phyloP scores from a whole-genome alignment of 2,797 vertebrate species.

The Amazona ochrocephala region DNA sequence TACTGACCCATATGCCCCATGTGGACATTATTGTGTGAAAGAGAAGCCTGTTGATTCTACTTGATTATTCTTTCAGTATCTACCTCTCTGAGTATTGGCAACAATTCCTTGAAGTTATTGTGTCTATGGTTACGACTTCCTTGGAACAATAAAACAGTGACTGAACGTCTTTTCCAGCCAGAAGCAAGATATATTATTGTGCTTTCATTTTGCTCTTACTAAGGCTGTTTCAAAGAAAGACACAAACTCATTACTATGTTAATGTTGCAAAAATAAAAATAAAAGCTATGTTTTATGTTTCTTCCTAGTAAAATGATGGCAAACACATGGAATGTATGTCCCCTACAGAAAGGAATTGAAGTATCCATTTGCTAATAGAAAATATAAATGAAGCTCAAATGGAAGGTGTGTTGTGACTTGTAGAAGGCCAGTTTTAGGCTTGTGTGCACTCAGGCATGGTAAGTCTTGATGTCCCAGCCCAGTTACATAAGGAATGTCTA shows the following conservation, averaged over 20 bases:
- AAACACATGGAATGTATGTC: not conserved
- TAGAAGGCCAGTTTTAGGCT: not conserved
- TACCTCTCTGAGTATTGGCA: not conserved
- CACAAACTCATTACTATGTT: not conserved
- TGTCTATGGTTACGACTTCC: not conserved
- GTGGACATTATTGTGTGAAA: not conserved
- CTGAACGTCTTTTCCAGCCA: not conserved
- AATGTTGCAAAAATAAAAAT: not conserved
- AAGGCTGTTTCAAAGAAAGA: not conserved
- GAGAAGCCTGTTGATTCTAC: not conserved
- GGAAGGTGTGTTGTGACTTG: not conserved
- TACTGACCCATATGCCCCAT: not conserved
- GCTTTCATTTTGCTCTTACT: not conserved
- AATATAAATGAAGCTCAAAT: not conserved
- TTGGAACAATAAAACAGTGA: not conserved
- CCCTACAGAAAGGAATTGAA: rapidly evolving
- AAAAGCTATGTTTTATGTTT: not conserved
- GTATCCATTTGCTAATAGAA: not conserved
- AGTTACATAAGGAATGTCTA: not conserved
- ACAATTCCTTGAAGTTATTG: not conserved
- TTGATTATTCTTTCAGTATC: not conserved
- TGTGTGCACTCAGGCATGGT: not conserved
- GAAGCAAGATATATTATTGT: not conserved
- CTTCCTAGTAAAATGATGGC: not conserved
- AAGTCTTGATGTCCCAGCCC: not conserved